Conservation (phyloP, 2,888 invertebrate species). For the Hesperia comma region DNA sequence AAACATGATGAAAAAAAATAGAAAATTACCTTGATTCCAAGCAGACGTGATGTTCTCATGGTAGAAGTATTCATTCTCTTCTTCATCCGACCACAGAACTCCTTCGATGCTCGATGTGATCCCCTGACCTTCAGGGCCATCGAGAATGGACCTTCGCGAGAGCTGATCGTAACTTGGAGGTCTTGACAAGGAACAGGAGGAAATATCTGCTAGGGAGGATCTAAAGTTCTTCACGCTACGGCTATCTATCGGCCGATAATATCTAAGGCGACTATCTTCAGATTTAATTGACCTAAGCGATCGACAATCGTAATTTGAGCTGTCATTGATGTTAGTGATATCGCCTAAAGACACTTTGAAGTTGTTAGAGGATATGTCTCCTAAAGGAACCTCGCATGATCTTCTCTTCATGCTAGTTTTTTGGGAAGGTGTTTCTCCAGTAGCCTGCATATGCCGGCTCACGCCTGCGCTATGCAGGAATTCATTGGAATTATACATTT, state of each 20-base stretch:
- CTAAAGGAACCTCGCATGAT: conserved; percentile 77
- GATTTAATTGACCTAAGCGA: conserved; percentile 71
- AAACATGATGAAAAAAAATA: background rate
- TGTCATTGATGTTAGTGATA: conserved; percentile 60
- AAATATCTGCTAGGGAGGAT: conserved; percentile 73
- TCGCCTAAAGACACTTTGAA: conserved; percentile 78
- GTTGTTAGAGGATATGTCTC: conserved; percentile 75
- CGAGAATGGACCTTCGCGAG: conserved; percentile 73
- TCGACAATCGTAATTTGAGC: conserved; percentile 66
- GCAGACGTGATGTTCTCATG: conserved; percentile 78
- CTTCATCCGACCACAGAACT: conserved; percentile 81
- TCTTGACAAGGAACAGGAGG: conserved; percentile 59
- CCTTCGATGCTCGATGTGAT: conserved; percentile 82
- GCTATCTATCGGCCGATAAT: conserved; percentile 74
- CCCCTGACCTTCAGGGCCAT: conserved; percentile 65
- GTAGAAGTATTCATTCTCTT: conserved; percentile 80
- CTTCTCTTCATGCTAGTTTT: conserved; percentile 78
- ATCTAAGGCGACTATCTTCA: conserved; percentile 66
- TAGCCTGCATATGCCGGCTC: conserved; percentile 78
- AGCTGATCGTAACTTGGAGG: conserved; percentile 78
- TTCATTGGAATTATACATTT: conserved; percentile 79
- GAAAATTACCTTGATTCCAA: conserved; percentile 75
- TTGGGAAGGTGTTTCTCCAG: conserved; percentile 75
- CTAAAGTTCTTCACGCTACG: conserved; percentile 76
- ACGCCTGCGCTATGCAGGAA: conserved; percentile 78